Evolutionary conservation across 1,140 invertebrate genomes (phyloP), one percentile per base, ranked within the genome.

Genomic region (Drosophila hydei): DNA sequence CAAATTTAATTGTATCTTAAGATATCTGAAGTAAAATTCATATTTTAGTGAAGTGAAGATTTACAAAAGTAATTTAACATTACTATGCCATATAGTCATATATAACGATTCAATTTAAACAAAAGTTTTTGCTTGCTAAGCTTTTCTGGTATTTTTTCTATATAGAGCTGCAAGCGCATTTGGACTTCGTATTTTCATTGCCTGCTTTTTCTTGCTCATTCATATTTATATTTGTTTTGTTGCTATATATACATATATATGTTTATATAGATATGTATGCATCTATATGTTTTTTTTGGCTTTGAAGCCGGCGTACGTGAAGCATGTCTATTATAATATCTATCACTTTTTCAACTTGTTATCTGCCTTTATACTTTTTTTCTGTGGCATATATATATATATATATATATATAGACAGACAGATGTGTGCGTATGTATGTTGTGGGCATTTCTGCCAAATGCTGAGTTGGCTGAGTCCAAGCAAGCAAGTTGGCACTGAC

Each of bases 291-390:
- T 55, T 42, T 52, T 23, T 19, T 9, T 30, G 52, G 43, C 45
- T 42, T 48, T 63, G 71, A 62, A 69, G 51, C 67, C 60, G 36
- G 45, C 59, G 51, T 48, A 71, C 59, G 52, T 63, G 67, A 67
- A 71, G 67, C 52, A 55, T 71, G 72, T 74, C 54, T 71, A 54
- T 71, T 63, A 64, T 71, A 64, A 69, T 62, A 62, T 62, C 50
- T 68, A 68, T 55, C 50, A 56, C 40, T 59, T 59, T 60, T 42
- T 68, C 59, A 54, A 19, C 38, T 30, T 45, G 42, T 60, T 42
- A 27, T 42, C n/a, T 21, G n/a, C n/a, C n/a, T n/a, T n/a, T 38
- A 16, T 19, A n/a, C 11, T 60, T 21, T n/a, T 14, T 30, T 19
- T 1, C 8, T 30, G 1, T 54, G 12, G n/a, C 38, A 56, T 56